phyloP scores from a whole-genome alignment of 2,797 vertebrate species.

The Euphonia xanthogaster region DNA sequence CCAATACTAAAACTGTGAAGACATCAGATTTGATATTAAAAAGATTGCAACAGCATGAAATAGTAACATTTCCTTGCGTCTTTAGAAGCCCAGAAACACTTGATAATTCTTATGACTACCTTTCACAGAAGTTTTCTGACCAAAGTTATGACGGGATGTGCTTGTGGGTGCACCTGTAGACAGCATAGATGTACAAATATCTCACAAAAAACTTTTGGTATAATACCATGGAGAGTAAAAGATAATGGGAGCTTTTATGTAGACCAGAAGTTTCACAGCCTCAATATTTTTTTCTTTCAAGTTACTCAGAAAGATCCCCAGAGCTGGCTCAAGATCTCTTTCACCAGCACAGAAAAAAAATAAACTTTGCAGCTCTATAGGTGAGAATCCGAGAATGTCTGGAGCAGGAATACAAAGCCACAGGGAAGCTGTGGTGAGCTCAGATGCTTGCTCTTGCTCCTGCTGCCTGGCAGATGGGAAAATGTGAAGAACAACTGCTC shows the following conservation, averaged over 20 bases:
- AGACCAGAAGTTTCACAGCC: neutral
- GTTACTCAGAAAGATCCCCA: neutral
- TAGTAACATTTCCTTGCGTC: neutral
- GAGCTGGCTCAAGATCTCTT: neutral
- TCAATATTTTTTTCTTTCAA: neutral
- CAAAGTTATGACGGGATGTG: neutral
- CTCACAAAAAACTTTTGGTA: neutral
- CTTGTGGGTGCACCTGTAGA: accelerated
- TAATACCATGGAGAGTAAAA: neutral
- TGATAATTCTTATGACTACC: neutral
- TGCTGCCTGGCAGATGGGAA: slow-evolving; percentile 37
- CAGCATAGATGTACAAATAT: neutral
- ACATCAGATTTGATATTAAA: neutral
- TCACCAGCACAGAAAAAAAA: neutral
- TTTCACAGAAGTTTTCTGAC: neutral
- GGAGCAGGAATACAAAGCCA: neutral
- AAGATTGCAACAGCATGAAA: neutral
- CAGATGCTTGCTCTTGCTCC: neutral
- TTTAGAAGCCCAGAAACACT: neutral
- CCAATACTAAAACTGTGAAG: neutral
- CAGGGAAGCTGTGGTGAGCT: neutral
- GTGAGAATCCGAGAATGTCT: neutral
- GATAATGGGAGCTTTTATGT: neutral
- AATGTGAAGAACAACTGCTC: slow-evolving; percentile 16
- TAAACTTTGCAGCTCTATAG: neutral